A percentile compares a stretch with the other conserved stretches of the same genome.
phyloP scores from a whole-genome alignment of 23 tunicate species.

The Diplosoma virens region DNA sequence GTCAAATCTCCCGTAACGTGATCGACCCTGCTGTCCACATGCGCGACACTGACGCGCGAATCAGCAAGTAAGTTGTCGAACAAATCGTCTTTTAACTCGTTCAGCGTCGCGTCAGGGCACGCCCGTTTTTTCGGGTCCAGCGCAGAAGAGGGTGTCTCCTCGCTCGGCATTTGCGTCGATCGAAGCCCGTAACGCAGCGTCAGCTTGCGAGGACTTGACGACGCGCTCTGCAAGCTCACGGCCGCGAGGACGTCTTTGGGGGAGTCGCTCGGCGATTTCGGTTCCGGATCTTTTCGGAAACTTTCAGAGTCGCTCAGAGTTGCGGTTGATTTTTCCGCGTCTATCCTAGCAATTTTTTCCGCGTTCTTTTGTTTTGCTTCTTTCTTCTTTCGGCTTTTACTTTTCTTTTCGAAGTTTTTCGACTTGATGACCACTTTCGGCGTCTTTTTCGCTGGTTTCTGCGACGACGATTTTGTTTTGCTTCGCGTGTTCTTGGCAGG shows the following conservation, averaged over 20 bases:
- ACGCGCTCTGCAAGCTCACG: background rate
- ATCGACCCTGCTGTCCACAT: background rate
- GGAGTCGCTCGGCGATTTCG: background rate
- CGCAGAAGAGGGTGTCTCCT: background rate
- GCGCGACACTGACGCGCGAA: background rate
- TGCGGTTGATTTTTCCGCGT: background rate
- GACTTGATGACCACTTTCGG: background rate
- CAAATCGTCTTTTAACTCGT: background rate
- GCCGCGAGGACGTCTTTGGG: conserved; percentile 10
- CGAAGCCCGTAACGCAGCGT: conserved; percentile 39
- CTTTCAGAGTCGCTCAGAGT: too few relatives aligned
- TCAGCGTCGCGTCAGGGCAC: background rate
- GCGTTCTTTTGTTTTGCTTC: background rate
- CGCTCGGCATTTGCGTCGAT: background rate
- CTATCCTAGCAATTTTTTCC: background rate
- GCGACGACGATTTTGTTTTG: background rate
- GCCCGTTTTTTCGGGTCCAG: too few relatives aligned
- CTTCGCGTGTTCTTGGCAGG: conserved; percentile 32
- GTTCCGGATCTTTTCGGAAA: too few relatives aligned
- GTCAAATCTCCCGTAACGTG: background rate
- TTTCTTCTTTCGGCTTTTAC: too few relatives aligned
- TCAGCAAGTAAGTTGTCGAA: background rate
- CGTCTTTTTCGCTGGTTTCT: conserved; percentile 8
- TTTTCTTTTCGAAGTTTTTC: background rate
- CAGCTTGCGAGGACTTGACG: conserved; percentile 28